Base-by-base conservation (phyloP, 2,888 invertebrate genomes). In the Holacanthella duospinosa region DNA sequence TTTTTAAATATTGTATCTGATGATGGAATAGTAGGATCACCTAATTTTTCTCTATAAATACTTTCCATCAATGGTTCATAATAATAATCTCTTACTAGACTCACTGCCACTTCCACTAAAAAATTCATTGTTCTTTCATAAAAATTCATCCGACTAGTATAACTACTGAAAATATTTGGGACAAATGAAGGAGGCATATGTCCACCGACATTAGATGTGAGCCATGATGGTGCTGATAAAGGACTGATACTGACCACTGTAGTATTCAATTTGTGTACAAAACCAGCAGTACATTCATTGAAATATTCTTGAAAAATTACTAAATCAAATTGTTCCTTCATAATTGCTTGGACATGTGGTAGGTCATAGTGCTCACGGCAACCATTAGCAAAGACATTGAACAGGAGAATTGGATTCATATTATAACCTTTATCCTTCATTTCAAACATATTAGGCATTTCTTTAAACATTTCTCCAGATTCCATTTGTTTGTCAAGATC, bases 231-330 rank as follows among this genome's bases (percentile, higher is more conserved):
- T 0, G 54, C 24, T 1, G 62, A 19, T 24, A 60, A 26, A 21
- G 64, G 57, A 4, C 36, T 54, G 16, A 62, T 29, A 1, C 53
- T 1, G 1, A 66, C 44, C 4, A 60, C 29, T 1, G 64, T 58
- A 1, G 60, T 55, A 27, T 64, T 55, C 19, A 66, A 44, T 12
- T 59, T 55, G 19, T 64, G 57, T 12, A 61, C 21, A 1, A 63
- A 36, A n/a, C 61, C 64, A 12, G 58, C 19, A 19, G 64, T 26
- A 29, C 66, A 66, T 2, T 64, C 61, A 27, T 66, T 64, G 62
- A 72, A 73, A 63, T 75, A 71, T 55, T 16, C 58, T 4, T 74
- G 74, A 19, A 73, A 63, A 21, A 76, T 66, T 9, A 75, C 63
- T 2, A 76, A 59, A 63, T 76, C 75, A 63, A 71, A 74, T 28